Base-by-base conservation (phyloP, 2,888 invertebrate species). In the Agelastica alni region DNA sequence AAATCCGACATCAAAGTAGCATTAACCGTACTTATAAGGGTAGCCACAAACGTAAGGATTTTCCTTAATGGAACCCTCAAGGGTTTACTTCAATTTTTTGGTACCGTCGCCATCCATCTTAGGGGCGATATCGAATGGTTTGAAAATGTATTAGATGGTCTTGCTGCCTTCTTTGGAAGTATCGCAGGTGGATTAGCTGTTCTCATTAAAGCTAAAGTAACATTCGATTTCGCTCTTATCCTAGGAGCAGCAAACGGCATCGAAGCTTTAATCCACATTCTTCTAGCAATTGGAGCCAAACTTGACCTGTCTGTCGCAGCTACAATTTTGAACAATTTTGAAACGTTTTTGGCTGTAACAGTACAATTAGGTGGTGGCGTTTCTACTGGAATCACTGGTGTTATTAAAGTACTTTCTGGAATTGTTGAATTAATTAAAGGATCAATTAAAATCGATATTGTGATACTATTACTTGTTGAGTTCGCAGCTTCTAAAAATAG, bases 151-250 rank as follows among this genome's bases (percentile, higher is more conserved):
- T 26, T 62, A 1, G 42, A 48, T 10, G 64, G 63, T 5, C 12
- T 66, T 2, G 56, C n/a, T 12, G 6, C 31, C 12, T 14, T 63
- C 7, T 4, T 61, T 4, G 46, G 37, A 7, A 12, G 34, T 9
- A 56, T 61, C 14, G 6, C 20, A n/a, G 65, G 63, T 7, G 64
- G 63, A n/a, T 13, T 65, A 5, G 34, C 14, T 4, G 57, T 48
- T 34, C 31, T 66, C 9, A 36, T 65, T 13, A 46, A 44, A 34
- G 61, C 60, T 6, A 44, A 41, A 10, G 55, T 65, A 2, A 13
- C 39, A 32, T 34, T 66, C 3, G 52, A 66, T 16, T 22, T 65
- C 5, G 18, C 34, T 5, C 3, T 63, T 2, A 5, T 64, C 2
- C 44, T 66, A 3, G 53, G 41, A 14, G 51, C 61, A 7, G 16